Base-by-base conservation (phyloP, 2,888 invertebrate species). In the Rhagium mordax region DNA sequence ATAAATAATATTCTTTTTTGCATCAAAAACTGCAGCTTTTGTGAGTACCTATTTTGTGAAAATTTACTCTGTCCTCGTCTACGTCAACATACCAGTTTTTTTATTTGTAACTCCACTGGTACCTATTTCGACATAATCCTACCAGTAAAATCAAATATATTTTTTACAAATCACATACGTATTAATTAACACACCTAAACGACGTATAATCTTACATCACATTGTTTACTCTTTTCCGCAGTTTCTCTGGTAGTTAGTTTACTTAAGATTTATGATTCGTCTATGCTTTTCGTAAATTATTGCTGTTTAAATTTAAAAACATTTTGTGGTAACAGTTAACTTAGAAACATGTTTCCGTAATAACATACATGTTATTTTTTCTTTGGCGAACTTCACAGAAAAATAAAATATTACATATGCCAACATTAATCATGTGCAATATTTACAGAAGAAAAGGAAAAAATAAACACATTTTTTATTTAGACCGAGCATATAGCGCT, bases 391-490 rank as follows among this genome's bases (percentile, higher is more conserved):
- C 18, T 29, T n/a, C 33, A 59, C 16, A 59, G 13, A 29, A 7
- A 16, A 15, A 6, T 59, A 7, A 59, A 29, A 18, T 10, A 59
- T 29, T 41, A 29, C 59, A 59, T 16, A 18, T 59, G 59, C 33
- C 21, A 18, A 29, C 59, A 59, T 59, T 59, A 59, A 59, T 59
- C 59, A 59, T 7, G 33, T 16, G 18, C 33, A 41, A n/a, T 33
- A 59, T 20, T 21, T 55, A 59, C 59, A 59, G 59, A 59, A 59
- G 20, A 41, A 16, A 8, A 59, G 10, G 24, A 53, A 53, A 21
- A 20, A 59, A 59, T 59, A 59, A 29, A 33, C 5, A 29, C 33
- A 16, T 18, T 15, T 59, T 59, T 59, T 59, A 59, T 59, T 10
- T 59, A 33, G 59, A 33, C 20, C 18, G 33, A 7, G 6, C 29